Evolutionary conservation across 2,888 invertebrate genomes (phyloP).

Genomic region (Apamea epomidion): DNA sequence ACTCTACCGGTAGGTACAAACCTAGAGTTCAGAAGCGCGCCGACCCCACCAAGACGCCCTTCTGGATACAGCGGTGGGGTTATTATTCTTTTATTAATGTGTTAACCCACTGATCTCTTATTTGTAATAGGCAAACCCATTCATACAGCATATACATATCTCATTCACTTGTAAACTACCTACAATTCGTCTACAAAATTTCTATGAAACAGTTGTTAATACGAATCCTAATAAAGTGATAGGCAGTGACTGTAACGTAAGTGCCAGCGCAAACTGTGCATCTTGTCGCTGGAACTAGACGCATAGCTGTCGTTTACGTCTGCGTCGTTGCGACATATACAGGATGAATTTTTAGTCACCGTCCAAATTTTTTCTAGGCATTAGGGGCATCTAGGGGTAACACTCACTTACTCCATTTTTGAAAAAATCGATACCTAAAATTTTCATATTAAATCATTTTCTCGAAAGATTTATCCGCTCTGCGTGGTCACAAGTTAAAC

Average conservation of each 20-base stretch:
- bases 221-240: not conserved
- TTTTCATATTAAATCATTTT: too few relatives aligned
- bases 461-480: too few relatives aligned
- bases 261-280: not conserved
- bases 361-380: too few relatives aligned
- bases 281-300: not conserved
- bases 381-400: too few relatives aligned
- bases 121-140: not conserved
- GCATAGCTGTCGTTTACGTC: not conserved
- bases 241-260: not conserved
- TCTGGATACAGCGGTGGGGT: too few relatives aligned
- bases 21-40: too few relatives aligned
- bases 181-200: not conserved
- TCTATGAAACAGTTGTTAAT: constrained; percentile 5
- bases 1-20: too few relatives aligned
- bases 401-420: too few relatives aligned
- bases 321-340: not conserved
- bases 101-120: not conserved
- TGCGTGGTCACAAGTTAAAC: too few relatives aligned
- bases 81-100: not conserved
- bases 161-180: not conserved
- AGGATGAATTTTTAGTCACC: too few relatives aligned
- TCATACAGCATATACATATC: not conserved
- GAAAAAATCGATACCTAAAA: too few relatives aligned
- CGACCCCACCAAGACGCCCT: too few relatives aligned